A percentile compares a stretch with the other conserved stretches of the same genome.
These are phyloP conservation scores for Fabriciana adippe DNA, from an alignment of 2,888 invertebrate genomes.

Conservation along the genomic window DNA sequence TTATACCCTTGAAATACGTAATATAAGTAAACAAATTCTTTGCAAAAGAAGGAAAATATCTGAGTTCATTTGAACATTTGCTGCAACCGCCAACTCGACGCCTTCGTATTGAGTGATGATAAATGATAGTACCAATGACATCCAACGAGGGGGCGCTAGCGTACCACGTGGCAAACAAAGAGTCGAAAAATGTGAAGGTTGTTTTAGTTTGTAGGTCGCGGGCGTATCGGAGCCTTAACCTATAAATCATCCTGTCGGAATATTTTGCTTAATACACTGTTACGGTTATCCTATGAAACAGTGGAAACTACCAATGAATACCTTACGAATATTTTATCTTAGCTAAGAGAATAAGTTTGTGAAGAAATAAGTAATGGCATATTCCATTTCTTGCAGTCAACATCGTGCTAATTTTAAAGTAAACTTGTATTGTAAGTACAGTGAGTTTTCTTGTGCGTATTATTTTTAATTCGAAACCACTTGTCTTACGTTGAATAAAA, in stretches of 20 bases:
- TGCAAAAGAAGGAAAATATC: slow-evolving; percentile 34
- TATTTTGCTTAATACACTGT: slow-evolving; percentile 49
- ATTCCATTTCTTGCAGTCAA: too few relatives aligned
- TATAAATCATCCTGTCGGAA: slow-evolving; percentile 77
- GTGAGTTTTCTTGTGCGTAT: too few relatives aligned
- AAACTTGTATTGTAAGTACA: too few relatives aligned
- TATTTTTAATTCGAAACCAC: too few relatives aligned
- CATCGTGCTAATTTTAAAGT: too few relatives aligned
- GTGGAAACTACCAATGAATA: slow-evolving; percentile 11
- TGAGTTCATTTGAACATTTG: slow-evolving; percentile 43
- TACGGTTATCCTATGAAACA: slow-evolving; percentile 14
- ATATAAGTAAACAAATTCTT: slow-evolving; percentile 9
- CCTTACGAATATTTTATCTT: background rate
- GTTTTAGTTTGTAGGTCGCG: slow-evolving; percentile 80
- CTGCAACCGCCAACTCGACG: slow-evolving; percentile 75
- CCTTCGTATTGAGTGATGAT: slow-evolving; percentile 79
- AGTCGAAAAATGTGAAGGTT: slow-evolving; percentile 79
- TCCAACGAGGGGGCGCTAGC: slow-evolving; percentile 67
- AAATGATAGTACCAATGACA: slow-evolving; percentile 76
- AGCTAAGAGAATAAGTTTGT: background rate
- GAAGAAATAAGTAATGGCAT: too few relatives aligned
- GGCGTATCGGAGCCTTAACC: slow-evolving; percentile 70
- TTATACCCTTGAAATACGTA: background rate
- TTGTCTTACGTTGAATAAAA: too few relatives aligned
- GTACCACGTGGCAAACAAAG: slow-evolving; percentile 77